phyloP scores from a whole-genome alignment of 1,140 invertebrate genomes.

The Apis cerana region DNA sequence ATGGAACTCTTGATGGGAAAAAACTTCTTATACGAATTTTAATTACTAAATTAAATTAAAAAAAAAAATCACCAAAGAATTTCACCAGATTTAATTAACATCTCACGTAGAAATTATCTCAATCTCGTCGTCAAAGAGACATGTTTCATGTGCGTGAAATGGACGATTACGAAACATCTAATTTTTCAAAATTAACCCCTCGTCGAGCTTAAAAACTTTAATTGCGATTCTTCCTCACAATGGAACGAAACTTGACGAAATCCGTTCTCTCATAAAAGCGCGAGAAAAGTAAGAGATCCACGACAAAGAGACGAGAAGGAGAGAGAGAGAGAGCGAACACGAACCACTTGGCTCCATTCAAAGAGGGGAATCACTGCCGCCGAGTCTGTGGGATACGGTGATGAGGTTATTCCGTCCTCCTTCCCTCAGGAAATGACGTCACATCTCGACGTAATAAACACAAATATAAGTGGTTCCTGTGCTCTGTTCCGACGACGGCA shows the following conservation, averaged over 20 bases:
- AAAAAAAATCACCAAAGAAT: too few species aligned
- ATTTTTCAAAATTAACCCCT: background rate
- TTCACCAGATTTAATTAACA: too few species aligned
- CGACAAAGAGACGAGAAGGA: constrained; percentile 22
- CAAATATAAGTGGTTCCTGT: constrained; percentile 68
- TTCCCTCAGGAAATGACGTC: constrained; percentile 67
- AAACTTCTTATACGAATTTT: too few species aligned
- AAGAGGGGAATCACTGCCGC: constrained; percentile 47
- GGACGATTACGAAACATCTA: too few species aligned
- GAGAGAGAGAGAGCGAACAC: constrained; percentile 9
- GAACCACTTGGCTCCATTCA: constrained; percentile 52
- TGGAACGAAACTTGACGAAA: background rate
- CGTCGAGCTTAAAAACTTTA: background rate
- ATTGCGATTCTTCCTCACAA: background rate
- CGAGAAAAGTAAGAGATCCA: background rate
- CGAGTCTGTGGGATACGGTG: constrained; percentile 63
- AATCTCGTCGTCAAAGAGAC: too few species aligned
- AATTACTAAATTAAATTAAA: too few species aligned
- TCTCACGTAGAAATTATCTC: too few species aligned
- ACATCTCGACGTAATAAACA: constrained; percentile 69
- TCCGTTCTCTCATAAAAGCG: constrained; percentile 9
- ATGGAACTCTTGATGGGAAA: too few species aligned
- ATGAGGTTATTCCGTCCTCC: constrained; percentile 69
- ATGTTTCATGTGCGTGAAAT: background rate
- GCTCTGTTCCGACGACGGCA: constrained; percentile 50